These are phyloP conservation scores for Spondyliosoma cantharus DNA, from an alignment of 2,797 vertebrate species.

Conservation along the genomic window DNA sequence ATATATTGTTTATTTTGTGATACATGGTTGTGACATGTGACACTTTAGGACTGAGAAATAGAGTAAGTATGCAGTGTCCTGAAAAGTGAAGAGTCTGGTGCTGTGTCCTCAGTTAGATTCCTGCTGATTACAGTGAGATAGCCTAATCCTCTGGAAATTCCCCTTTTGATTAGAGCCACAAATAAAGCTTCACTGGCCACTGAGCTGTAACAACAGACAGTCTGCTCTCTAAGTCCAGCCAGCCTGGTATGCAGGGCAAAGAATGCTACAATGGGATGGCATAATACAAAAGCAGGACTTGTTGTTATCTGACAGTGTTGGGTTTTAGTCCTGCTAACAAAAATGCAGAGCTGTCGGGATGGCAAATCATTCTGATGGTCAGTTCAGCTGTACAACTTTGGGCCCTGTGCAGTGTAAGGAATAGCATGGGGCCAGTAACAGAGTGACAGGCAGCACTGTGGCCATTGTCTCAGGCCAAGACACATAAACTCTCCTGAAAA, in stretches of 20 bases:
- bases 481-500: no score
- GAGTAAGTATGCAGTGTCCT: not conserved
- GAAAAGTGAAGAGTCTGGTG: not conserved
- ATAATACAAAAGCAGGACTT: slow-evolving; percentile 36
- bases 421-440: no score
- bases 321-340: slow-evolving; percentile 23
- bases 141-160: slow-evolving; percentile 53
- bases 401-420: no score
- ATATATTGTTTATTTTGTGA: no score
- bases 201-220: slow-evolving; percentile 63
- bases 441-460: no score
- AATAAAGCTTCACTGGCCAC: slow-evolving; percentile 58
- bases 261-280: slow-evolving; percentile 29
- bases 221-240: slow-evolving; percentile 52
- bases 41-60: not conserved
- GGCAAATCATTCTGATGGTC: not conserved
- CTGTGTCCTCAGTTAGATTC: slow-evolving; percentile 39
- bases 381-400: no score
- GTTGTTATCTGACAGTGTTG: slow-evolving; percentile 30
- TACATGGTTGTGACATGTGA: no score
- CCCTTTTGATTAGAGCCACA: slow-evolving; percentile 64
- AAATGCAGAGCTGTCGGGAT: slow-evolving; percentile 1
- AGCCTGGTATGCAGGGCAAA: slow-evolving; percentile 58
- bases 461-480: no score
- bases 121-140: slow-evolving; percentile 54